Conservation (phyloP, 2,797 vertebrate species). For the Lates japonicus region DNA sequence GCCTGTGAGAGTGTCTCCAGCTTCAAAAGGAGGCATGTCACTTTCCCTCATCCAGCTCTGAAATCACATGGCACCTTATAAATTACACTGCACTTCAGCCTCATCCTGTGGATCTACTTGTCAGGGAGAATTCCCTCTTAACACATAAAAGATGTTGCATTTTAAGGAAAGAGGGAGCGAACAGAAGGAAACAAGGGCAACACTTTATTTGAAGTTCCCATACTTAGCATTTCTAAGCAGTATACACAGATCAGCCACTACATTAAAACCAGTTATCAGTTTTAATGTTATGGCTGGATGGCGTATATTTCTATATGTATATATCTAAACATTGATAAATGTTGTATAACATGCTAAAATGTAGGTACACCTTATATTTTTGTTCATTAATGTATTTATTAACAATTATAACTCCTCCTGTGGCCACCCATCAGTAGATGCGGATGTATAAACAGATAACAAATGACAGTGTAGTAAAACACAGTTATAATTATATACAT, state of each 20-base stretch:
- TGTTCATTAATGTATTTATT: not conserved
- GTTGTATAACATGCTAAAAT: not conserved
- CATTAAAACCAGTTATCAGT: too few species aligned
- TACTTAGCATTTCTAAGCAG: slow-evolving; percentile 6
- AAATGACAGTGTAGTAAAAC: not conserved
- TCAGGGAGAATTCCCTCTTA: slow-evolving; percentile 61
- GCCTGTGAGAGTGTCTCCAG: slow-evolving; percentile 37
- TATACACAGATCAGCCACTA: too few species aligned
- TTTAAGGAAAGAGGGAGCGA: slow-evolving; percentile 41
- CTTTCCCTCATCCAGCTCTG: slow-evolving; percentile 29
- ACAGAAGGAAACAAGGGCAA: slow-evolving; percentile 5
- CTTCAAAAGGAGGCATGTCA: slow-evolving; percentile 53
- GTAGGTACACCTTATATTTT: not conserved
- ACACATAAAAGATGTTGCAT: slow-evolving; percentile 52
- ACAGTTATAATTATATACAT: not conserved
- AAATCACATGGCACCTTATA: slow-evolving; percentile 53
- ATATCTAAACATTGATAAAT: not conserved
- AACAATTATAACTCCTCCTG: not conserved
- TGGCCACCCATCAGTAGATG: not conserved
- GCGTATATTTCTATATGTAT: too few species aligned
- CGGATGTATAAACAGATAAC: not conserved
- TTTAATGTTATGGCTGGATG: too few species aligned
- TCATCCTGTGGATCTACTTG: slow-evolving; percentile 70
- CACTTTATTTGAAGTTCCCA: not conserved
- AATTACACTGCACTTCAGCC: slow-evolving; percentile 66